Percentiles rank a stretch among this genome's conserved stretches.
phyloP scores from a whole-genome alignment of 2,888 invertebrate genomes.

The Hemithea aestivaria region DNA sequence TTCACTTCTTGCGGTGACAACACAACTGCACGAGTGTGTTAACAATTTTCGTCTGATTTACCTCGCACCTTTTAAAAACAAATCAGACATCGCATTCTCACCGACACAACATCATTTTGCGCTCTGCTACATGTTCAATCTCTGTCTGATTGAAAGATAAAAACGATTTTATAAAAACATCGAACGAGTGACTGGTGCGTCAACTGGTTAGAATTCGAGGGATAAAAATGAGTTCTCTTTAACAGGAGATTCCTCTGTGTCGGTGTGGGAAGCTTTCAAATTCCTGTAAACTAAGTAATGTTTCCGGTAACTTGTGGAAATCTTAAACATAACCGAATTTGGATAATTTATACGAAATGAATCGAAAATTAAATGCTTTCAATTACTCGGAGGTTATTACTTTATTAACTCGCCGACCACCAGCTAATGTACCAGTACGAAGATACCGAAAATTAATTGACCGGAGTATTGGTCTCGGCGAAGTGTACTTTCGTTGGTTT shows the following conservation, averaged over 20 bases:
- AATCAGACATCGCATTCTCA: constrained; percentile 1
- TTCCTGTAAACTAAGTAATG: too few relatives aligned
- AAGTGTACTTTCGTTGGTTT: constrained; percentile 20
- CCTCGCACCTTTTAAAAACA: constrained; percentile 9
- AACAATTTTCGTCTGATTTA: too few relatives aligned
- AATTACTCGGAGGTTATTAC: neutral
- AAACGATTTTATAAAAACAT: constrained; percentile 25
- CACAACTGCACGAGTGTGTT: too few relatives aligned
- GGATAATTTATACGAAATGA: neutral
- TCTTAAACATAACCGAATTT: too few relatives aligned
- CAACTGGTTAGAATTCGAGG: constrained; percentile 1
- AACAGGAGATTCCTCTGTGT: neutral
- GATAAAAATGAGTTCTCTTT: neutral
- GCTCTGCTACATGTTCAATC: constrained; percentile 16
- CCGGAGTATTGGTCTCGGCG: constrained; percentile 31
- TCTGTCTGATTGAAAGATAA: constrained; percentile 16
- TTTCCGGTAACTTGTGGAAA: too few relatives aligned
- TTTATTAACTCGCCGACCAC: constrained; percentile 32
- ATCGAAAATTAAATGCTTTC: constrained; percentile 1
- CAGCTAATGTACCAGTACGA: constrained; percentile 34
- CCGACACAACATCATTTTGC: constrained; percentile 5
- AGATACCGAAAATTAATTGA: constrained; percentile 46
- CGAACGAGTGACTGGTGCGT: constrained; percentile 23
- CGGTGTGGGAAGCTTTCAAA: too few relatives aligned
- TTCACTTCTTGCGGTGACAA: constrained; percentile 12